phyloP scores from a whole-genome alignment of 1,140 invertebrate genomes.

The Artemia franciscana region DNA sequence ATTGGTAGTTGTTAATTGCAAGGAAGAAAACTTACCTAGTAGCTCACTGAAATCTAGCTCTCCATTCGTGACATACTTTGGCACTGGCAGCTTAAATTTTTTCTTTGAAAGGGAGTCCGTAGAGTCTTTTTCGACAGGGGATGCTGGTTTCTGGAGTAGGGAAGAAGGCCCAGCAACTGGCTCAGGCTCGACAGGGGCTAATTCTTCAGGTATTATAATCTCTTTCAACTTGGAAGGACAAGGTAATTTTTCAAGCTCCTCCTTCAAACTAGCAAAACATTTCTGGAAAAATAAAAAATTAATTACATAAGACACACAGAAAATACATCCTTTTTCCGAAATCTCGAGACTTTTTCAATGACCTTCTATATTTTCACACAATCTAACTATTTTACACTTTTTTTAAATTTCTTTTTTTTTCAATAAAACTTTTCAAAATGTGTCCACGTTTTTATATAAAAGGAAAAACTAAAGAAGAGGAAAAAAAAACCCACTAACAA shows the following conservation, averaged over 20 bases:
- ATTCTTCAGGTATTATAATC: background rate
- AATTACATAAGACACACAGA: background rate
- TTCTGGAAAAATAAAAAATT: background rate
- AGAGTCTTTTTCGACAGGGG: background rate
- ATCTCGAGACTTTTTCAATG: too few relatives aligned
- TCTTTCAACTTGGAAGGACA: background rate
- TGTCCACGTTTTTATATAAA: too few relatives aligned
- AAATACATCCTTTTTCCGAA: background rate
- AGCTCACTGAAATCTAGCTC: background rate
- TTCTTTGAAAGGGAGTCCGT: background rate
- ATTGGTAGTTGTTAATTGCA: too few relatives aligned
- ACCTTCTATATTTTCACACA: too few relatives aligned
- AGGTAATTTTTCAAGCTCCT: background rate
- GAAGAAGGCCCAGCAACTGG: background rate
- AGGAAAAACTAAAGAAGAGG: too few relatives aligned
- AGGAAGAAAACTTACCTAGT: too few relatives aligned
- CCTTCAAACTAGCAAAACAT: background rate
- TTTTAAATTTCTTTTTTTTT: too few relatives aligned
- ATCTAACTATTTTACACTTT: too few relatives aligned
- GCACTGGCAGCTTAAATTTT: background rate
- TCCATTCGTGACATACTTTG: background rate
- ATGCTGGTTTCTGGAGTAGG: background rate
- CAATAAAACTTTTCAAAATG: too few relatives aligned
- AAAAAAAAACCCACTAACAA: too few relatives aligned
- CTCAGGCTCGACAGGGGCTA: background rate